These are phyloP conservation scores for Athalia circularis DNA, from an alignment of 2,888 invertebrate genomes.

Conservation along the genomic window DNA sequence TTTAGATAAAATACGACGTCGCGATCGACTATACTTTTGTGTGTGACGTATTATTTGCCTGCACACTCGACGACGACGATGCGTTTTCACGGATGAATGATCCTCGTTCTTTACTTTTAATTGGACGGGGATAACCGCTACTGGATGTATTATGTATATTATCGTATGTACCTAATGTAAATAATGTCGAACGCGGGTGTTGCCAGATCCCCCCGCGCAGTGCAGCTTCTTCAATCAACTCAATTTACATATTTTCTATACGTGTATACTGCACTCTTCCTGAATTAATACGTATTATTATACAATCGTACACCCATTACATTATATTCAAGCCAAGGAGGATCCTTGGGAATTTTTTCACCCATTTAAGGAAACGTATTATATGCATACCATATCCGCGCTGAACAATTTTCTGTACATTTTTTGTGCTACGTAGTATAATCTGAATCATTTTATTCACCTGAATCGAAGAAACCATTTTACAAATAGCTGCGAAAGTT, in stretches of 20 bases:
- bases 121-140: not conserved
- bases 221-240: conserved; percentile 35
- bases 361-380: not conserved
- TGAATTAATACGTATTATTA: too few relatives aligned
- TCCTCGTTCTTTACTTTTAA: conserved; percentile 20
- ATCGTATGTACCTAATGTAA: too few relatives aligned
- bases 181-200: not conserved
- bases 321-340: conserved; percentile 16
- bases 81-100: not conserved
- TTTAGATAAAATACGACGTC: conserved; percentile 21
- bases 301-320: conserved; percentile 31
- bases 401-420: too few relatives aligned
- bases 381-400: too few relatives aligned
- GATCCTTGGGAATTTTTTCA: conserved; percentile 10
- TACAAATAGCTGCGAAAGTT: too few relatives aligned
- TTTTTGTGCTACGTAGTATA: too few relatives aligned
- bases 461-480: too few relatives aligned
- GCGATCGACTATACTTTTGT: not conserved
- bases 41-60: not conserved
- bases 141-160: too few relatives aligned
- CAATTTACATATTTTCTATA: conserved; percentile 36
- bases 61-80: not conserved
- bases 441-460: too few relatives aligned
- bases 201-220: conserved; percentile 7
- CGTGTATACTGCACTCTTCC: not conserved